These are phyloP conservation scores for Mechanitis messenoides DNA, from an alignment of 2,888 invertebrate species.

Conservation along the genomic window DNA sequence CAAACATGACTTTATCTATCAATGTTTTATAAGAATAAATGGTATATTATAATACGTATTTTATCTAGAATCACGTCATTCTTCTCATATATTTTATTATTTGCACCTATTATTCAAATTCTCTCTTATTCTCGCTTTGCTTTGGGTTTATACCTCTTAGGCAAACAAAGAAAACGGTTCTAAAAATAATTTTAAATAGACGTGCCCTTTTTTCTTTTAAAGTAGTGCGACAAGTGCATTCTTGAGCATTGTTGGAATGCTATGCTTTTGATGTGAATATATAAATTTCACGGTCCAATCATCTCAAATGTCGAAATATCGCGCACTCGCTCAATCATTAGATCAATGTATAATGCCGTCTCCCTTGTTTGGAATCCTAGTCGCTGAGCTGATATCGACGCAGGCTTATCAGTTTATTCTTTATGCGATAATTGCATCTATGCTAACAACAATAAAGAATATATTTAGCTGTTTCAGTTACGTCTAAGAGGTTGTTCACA, in stretches of 20 bases:
- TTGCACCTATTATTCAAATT: too few relatives aligned
- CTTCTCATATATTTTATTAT: too few relatives aligned
- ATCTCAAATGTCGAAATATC: slow-evolving; percentile 57
- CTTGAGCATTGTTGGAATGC: slow-evolving; percentile 48
- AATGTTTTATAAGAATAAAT: too few relatives aligned
- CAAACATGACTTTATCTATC: too few relatives aligned
- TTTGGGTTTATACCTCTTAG: neutral
- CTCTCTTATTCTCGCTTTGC: neutral
- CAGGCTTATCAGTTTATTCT: slow-evolving; percentile 59
- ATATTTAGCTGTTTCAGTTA: slow-evolving; percentile 42
- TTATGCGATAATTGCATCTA: slow-evolving; percentile 45
- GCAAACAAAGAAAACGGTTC: slow-evolving; percentile 1
- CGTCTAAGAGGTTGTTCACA: slow-evolving; percentile 61
- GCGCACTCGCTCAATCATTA: slow-evolving; percentile 41
- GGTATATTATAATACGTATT: too few relatives aligned
- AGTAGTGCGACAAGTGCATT: slow-evolving; percentile 23
- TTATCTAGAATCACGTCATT: too few relatives aligned
- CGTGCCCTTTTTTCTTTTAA: slow-evolving; percentile 12
- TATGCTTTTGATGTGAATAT: slow-evolving; percentile 66
- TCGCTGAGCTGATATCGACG: slow-evolving; percentile 74
- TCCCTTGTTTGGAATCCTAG: slow-evolving; percentile 64
- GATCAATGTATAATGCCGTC: slow-evolving; percentile 33
- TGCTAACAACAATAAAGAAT: slow-evolving; percentile 39
- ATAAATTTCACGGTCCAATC: slow-evolving; percentile 71
- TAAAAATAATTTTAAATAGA: neutral